These are phyloP conservation scores for Didymodactylos carnosus DNA, from an alignment of 2,888 invertebrate species.

Conservation along the genomic window DNA sequence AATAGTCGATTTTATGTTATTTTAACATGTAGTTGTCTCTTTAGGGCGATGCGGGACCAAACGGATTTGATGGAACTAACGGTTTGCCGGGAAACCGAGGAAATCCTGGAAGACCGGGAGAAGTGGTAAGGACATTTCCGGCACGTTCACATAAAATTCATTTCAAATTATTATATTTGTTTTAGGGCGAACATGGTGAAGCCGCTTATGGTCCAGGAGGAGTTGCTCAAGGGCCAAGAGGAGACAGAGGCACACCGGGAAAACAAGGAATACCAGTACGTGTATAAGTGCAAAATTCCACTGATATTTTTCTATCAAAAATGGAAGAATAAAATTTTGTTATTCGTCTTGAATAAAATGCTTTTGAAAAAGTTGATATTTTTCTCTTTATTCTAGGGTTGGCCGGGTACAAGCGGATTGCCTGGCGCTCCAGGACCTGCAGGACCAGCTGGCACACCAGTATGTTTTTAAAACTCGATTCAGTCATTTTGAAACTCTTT, in stretches of 20 bases:
- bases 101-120: not conserved
- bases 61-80: not conserved
- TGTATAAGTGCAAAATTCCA: not conserved
- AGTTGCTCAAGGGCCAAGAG: not conserved
- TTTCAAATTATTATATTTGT: not conserved
- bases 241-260: conserved; percentile 15
- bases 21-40: too few species aligned
- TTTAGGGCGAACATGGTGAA: not conserved
- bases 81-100: not conserved
- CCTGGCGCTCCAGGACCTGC: conserved; percentile 14
- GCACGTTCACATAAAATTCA: not conserved
- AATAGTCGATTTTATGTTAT: too few species aligned
- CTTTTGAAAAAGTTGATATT: conserved; percentile 7
- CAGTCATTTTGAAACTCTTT: too few species aligned
- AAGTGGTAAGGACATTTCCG: not conserved
- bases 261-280: not conserved
- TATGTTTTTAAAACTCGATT: too few species aligned
- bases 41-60: not conserved
- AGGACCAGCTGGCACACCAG: conserved; percentile 15
- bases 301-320: not conserved
- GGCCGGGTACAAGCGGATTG: conserved; percentile 7
- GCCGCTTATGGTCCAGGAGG: too few species aligned
- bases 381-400: conserved; percentile 9
- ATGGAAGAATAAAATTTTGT: too few species aligned
- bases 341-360: too few species aligned